Evolutionary conservation across 2,888 invertebrate genomes (phyloP), one percentile per base, ranked within the genome.

Genomic region (Leptopterna dolabrata): DNA sequence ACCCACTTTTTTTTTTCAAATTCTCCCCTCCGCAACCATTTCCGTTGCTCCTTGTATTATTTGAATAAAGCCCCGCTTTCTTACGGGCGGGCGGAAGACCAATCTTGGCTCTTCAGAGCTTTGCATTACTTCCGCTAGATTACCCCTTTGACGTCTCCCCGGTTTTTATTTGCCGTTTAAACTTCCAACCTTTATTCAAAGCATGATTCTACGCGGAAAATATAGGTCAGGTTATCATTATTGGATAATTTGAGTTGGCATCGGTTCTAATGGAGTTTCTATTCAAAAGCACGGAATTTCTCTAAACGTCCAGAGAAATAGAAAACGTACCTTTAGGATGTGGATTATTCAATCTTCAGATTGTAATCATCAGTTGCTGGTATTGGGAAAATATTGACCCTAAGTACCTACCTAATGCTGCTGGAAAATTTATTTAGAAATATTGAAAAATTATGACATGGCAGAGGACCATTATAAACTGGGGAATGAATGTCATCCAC

Each of bases 71-170:
- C 63, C 19, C 24, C 13, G 24, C 63, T 63, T 63, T 63, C 63
- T 63, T 24, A 63, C 63, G 24, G 24, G 63, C n/a, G 63, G 63
- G 63, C 63, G 63, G 63, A 27, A 63, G 63, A 63, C 63, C 63
- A 63, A 63, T 63, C 63, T 63, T 63, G 63, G 63, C 27, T 63
- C 63, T 24, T 63, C 24, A 19, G 63, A 63, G 63, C 63, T 63
- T 63, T 63, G 63, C 63, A 27, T 63, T 63, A 63, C 63, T 63
- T 63, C 63, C 63, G 63, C 63, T 63, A 63, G 63, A 63, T 63
- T 63, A 63, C 63, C 63, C 63, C 63, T 63, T 63, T 63, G 63
- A 63, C 63, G 63, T 63, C 63, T 27, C 63, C 63, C 24, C 24
- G 63, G 63, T 63, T 63, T 63, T 63, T 63, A 63, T 63, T 63